Percentiles rank a stretch among this genome's conserved stretches.
These are phyloP conservation scores for Pachymerium ferrugineum DNA, from an alignment of 2,888 invertebrate species.

Conservation along the genomic window DNA sequence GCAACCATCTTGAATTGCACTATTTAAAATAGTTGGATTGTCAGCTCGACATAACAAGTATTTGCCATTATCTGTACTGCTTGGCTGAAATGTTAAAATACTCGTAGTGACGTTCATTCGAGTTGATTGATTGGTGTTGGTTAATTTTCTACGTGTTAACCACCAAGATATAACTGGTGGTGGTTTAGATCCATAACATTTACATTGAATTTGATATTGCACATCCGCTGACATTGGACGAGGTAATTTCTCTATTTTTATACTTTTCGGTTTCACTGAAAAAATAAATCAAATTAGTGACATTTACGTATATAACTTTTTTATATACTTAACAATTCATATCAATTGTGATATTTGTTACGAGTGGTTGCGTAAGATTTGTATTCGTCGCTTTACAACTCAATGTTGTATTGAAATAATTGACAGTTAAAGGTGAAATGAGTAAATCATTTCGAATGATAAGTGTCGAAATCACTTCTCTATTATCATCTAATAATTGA, in stretches of 20 bases:
- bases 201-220: background rate
- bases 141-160: background rate
- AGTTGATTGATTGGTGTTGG: background rate
- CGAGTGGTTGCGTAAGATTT: background rate
- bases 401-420: background rate
- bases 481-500: background rate
- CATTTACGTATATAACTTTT: too few species aligned
- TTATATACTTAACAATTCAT: too few species aligned
- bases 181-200: background rate
- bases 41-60: background rate
- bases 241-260: background rate
- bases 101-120: background rate
- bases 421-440: background rate
- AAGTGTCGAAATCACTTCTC: background rate
- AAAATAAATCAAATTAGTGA: too few species aligned
- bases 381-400: constrained; percentile 20
- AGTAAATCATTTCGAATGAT: background rate
- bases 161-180: background rate
- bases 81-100: background rate
- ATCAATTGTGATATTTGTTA: background rate
- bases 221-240: background rate
- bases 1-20: background rate
- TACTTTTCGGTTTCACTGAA: background rate
- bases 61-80: background rate
- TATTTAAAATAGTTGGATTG: background rate